Evolutionary conservation across 2,797 vertebrate genomes (phyloP).

Genomic region (Phalloptychus januarius): DNA sequence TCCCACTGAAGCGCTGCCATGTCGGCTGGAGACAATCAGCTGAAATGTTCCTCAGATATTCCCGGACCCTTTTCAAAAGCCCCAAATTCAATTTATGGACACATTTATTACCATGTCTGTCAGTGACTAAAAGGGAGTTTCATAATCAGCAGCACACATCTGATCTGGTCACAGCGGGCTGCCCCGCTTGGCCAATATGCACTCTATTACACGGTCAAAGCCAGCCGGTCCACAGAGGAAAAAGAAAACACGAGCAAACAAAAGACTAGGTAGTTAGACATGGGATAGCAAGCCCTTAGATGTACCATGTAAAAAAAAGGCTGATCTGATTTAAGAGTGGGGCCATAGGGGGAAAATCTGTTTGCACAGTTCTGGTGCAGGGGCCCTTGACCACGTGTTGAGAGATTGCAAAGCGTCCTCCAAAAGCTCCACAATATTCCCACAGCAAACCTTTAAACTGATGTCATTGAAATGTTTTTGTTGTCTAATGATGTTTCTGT

Average conservation of each 20-base stretch:
- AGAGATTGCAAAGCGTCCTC: constrained; percentile 58
- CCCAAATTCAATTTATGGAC: constrained; percentile 99
- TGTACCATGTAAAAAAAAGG: constrained; percentile 56
- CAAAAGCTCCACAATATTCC: constrained; percentile 53
- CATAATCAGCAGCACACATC: constrained; percentile 97
- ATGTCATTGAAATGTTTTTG: constrained; percentile 70
- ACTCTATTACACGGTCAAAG: constrained; percentile 81
- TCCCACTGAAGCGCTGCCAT: constrained; percentile 93
- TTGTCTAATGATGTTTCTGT: constrained; percentile 68
- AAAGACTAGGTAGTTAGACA: constrained; percentile 79
- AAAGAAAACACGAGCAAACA: constrained; percentile 81
- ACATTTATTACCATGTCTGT: constrained; percentile 99
- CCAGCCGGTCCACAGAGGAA: constrained; percentile 74
- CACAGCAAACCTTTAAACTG: constrained; percentile 46
- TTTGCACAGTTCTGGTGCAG: constrained; percentile 58
- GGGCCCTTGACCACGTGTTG: constrained; percentile 64
- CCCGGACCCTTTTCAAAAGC: constrained; percentile 91
- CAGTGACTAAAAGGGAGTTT: constrained; percentile 91
- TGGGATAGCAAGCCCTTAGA: constrained; percentile 68
- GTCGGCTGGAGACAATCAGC: constrained; percentile 97
- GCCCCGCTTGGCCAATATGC: constrained; percentile 78
- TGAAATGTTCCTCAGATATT: constrained; percentile 95
- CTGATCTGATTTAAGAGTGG: constrained; percentile 75
- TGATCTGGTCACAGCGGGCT: constrained; percentile 81
- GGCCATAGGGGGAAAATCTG: constrained; percentile 67